Base-by-base conservation (phyloP, 1,140 invertebrate genomes). In the Atta texana region DNA sequence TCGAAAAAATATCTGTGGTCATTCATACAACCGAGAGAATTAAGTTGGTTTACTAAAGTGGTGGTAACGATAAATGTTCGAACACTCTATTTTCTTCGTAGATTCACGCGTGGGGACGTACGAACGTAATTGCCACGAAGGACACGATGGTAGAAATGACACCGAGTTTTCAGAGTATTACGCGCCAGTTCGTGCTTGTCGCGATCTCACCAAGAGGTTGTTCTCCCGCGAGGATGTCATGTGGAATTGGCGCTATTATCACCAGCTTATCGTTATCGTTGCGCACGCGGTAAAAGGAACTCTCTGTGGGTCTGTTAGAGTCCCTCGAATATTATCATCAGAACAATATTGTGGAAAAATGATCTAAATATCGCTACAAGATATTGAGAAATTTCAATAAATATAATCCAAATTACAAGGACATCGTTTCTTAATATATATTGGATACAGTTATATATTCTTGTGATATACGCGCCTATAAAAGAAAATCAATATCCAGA, bases 191-290 rank as follows among this genome's bases (percentile, higher is more conserved):
- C 44, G 24, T 5, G 6, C 71, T 39, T 18, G 31, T 34, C 53
- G 28, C 78, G 80, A 72, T 86, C 74, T 72, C 51, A 21, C 53
- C 14, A 4, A 39, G n/a, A 55, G 66, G 69, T 59, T 74, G 39
- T 74, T 75, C 80, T 84, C 74, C 66, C 61, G 66, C 55, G 57
- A 75, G 66, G 24, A 87, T 39, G 86, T 89, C 75, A 80, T 34
- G 71, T 64, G 49, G 51, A 85, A 89, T 89, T 87, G 78, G 78
- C 53, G 64, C 78, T 66, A 90, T 88, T 89, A 89, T 90, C 85
- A 61, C 71, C 31, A 68, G 87, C 77, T 90, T 90, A 90, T 90
- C 89, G 85, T 90, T 87, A 89, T 90, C 84, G 57, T 87, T 78
- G 53, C 68, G 51, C 24, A 39, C 55, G 24, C 64, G 78, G 68